These are phyloP conservation scores for Umimayanthus kanabou DNA, from an alignment of 92 coral and sea anemone genomes.

Conservation along the genomic window DNA sequence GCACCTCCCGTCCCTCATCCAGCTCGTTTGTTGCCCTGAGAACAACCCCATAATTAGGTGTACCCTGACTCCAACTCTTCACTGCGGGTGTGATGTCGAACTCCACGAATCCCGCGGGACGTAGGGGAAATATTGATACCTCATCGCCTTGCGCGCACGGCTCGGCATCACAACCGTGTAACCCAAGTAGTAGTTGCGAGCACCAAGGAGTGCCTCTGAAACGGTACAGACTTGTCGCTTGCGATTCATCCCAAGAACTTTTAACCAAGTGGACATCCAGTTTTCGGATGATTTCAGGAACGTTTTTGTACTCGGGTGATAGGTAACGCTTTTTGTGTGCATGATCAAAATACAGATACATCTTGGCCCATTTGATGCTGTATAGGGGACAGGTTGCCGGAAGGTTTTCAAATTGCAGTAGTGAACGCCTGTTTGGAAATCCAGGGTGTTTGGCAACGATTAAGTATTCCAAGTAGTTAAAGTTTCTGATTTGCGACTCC, in stretches of 20 bases:
- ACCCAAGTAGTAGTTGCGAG: constrained; percentile 25
- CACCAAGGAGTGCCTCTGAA: constrained; percentile 38
- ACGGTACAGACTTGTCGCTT: constrained; percentile 54
- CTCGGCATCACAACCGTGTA: constrained; percentile 59
- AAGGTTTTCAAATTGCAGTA: constrained; percentile 43
- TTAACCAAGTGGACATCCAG: constrained; percentile 51
- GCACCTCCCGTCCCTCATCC: constrained; percentile 13
- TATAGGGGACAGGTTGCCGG: constrained; percentile 10
- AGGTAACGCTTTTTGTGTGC: constrained; percentile 52
- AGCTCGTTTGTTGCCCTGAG: constrained; percentile 38
- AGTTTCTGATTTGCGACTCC: constrained; percentile 26
- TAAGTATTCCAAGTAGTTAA: constrained; percentile 43
- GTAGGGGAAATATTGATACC: constrained; percentile 16
- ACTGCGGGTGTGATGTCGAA: constrained; percentile 30
- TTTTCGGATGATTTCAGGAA: constrained; percentile 38
- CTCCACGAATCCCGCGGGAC: constrained; percentile 41
- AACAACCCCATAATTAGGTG: constrained; percentile 32
- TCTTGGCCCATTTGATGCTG: constrained; percentile 35
- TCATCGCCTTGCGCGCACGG: constrained; percentile 10
- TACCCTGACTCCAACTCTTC: constrained; percentile 35
- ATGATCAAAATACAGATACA: constrained; percentile 51
- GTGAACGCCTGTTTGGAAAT: constrained; percentile 52
- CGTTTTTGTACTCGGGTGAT: constrained; percentile 33
- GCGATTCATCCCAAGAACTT: constrained; percentile 48
- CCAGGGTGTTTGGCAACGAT: constrained; percentile 52